Percentiles rank a stretch among this genome's conserved stretches.
Conservation (phyloP, 2,797 vertebrate genomes). For the Euphonia xanthogaster region DNA sequence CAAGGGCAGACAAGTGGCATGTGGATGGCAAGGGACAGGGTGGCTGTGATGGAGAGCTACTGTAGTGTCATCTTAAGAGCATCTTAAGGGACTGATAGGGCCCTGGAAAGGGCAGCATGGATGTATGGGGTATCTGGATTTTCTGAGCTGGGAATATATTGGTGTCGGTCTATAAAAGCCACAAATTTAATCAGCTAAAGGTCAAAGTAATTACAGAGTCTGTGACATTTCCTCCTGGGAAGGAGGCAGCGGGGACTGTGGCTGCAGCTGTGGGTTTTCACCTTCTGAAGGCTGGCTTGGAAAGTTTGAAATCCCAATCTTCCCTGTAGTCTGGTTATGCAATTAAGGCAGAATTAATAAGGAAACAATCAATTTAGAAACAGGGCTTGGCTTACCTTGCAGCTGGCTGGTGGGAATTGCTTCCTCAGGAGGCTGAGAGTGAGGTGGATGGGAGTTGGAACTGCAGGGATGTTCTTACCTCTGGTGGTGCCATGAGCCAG, state of each 20-base stretch:
- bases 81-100: neutral
- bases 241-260: neutral
- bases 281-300: neutral
- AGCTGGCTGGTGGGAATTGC: neutral
- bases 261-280: neutral
- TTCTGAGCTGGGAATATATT: neutral
- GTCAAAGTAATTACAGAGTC: constrained; percentile 11
- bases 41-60: neutral
- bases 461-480: neutral
- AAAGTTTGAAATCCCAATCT: neutral
- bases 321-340: neutral
- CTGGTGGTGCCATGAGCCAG: neutral
- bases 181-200: neutral
- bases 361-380: neutral
- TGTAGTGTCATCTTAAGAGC: neutral
- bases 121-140: neutral
- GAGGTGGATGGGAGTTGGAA: neutral
- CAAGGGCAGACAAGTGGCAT: neutral
- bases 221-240: neutral
- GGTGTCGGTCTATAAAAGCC: neutral
- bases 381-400: neutral
- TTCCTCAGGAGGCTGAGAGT: neutral
- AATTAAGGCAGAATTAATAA: neutral
- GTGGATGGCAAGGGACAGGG: neutral
- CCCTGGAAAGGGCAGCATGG: neutral